Evolutionary conservation across 1,140 invertebrate genomes (phyloP).

Genomic region (Caligus rogercresseyi): DNA sequence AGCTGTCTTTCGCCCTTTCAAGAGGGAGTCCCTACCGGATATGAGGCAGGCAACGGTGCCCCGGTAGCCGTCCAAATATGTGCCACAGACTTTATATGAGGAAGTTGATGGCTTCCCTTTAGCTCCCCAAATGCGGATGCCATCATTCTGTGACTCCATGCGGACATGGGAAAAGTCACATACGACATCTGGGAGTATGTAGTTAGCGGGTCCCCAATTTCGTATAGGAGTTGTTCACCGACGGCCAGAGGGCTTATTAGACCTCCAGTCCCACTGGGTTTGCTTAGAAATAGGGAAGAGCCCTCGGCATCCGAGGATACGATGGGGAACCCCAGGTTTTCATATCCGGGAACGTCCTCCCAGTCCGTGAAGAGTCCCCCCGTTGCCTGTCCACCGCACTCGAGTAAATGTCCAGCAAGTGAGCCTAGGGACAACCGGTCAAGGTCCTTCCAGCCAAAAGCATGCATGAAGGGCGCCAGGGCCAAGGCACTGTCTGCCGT

Average conservation of each 20-base stretch:
- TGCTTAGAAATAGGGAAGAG: conserved; percentile 31
- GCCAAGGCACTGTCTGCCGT: conserved; percentile 37
- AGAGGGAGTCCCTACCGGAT: conserved; percentile 31
- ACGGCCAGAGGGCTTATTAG: conserved; percentile 32
- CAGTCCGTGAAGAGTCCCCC: conserved; percentile 39
- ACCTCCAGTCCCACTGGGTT: conserved; percentile 35
- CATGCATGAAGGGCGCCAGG: conserved; percentile 34
- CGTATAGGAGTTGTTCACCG: conserved; percentile 36
- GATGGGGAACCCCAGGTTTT: conserved; percentile 34
- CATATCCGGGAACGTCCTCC: conserved; percentile 34
- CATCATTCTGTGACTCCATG: conserved; percentile 25
- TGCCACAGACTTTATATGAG: conserved; percentile 34
- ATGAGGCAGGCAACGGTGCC: conserved; percentile 33
- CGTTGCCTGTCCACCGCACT: conserved; percentile 38
- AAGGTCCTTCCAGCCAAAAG: conserved; percentile 22
- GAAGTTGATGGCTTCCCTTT: conserved; percentile 32
- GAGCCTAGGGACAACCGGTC: conserved; percentile 29
- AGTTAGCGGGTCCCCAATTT: conserved; percentile 35
- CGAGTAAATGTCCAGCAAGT: conserved; percentile 37
- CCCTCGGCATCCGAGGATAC: conserved; percentile 33
- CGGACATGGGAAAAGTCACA: conserved; percentile 35
- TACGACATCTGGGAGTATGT: conserved; percentile 36
- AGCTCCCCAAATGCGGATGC: conserved; percentile 32
- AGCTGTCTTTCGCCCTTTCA: conserved; percentile 34
- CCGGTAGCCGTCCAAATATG: conserved; percentile 28